Conservation (phyloP, 1,140 invertebrate genomes). For the Drosophila sproati region DNA sequence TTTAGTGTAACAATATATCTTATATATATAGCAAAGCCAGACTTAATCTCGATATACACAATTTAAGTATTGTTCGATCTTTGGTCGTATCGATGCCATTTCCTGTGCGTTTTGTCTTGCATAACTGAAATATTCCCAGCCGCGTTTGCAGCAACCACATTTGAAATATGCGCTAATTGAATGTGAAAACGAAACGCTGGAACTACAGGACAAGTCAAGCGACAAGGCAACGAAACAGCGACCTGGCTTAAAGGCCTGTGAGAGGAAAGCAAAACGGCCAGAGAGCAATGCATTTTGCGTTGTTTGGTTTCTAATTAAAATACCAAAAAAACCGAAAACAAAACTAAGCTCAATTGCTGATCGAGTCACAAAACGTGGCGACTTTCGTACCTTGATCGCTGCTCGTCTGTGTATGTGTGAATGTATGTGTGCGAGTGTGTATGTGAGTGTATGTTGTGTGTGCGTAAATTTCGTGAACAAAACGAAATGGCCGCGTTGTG, state of each 20-base stretch:
- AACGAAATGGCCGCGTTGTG: slow-evolving; percentile 75
- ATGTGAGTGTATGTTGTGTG: slow-evolving; percentile 27
- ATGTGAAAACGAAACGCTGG: slow-evolving; percentile 74
- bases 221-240: slow-evolving; percentile 14
- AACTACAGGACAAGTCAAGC: slow-evolving; percentile 20
- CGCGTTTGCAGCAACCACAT: slow-evolving; percentile 56
- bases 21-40: slow-evolving; percentile 1
- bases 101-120: slow-evolving; percentile 47
- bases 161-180: slow-evolving; percentile 81
- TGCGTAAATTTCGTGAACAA: slow-evolving; percentile 72
- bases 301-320: slow-evolving; percentile 83
- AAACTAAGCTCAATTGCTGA: slow-evolving; percentile 65
- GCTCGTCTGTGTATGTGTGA: neutral
- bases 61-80: slow-evolving; percentile 18
- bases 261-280: slow-evolving; percentile 50
- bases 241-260: slow-evolving; percentile 39
- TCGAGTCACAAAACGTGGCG: slow-evolving; percentile 34
- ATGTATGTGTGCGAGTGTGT: neutral
- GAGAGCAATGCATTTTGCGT: slow-evolving; percentile 74
- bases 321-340: slow-evolving; percentile 67
- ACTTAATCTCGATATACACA: neutral
- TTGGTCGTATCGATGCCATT: slow-evolving; percentile 50
- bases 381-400: slow-evolving; percentile 9
- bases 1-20: neutral
- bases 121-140: slow-evolving; percentile 52